phyloP scores from a whole-genome alignment of 2,888 invertebrate genomes.

The Drosophila differens region DNA sequence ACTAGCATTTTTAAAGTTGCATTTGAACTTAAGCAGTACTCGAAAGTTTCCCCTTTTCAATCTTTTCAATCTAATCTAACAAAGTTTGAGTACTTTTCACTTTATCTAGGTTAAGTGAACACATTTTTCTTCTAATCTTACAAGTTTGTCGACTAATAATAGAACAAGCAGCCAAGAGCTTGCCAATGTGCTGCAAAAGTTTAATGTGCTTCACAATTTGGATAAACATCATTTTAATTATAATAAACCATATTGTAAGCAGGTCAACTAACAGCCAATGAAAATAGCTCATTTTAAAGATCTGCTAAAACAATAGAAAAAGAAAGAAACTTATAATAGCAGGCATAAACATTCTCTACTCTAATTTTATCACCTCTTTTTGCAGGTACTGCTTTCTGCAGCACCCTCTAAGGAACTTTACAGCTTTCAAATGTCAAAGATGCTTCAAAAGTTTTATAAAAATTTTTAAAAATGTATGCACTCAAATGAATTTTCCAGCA shows the following conservation, averaged over 20 bases:
- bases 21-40: background rate
- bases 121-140: background rate
- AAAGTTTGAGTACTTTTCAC: no score
- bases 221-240: background rate
- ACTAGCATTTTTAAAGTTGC: background rate
- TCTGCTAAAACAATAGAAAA: no score
- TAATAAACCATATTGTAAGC: background rate
- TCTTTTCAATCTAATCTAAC: background rate
- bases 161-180: background rate
- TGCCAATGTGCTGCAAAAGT: background rate
- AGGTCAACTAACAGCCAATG: background rate
- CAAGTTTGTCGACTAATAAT: background rate
- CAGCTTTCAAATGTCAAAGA: slow-evolving; percentile 5
- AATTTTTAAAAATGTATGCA: slow-evolving; percentile 31
- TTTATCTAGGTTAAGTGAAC: no score
- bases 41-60: background rate
- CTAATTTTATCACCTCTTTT: slow-evolving; percentile 1
- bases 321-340: background rate
- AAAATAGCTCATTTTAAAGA: background rate
- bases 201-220: background rate
- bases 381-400: background rate
- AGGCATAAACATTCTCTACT: background rate
- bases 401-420: slow-evolving; percentile 7
- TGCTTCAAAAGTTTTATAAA: slow-evolving; percentile 17
- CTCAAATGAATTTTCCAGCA: slow-evolving; percentile 20